phyloP scores from a whole-genome alignment of 2,888 invertebrate species.

The Pyrrhia umbra region DNA sequence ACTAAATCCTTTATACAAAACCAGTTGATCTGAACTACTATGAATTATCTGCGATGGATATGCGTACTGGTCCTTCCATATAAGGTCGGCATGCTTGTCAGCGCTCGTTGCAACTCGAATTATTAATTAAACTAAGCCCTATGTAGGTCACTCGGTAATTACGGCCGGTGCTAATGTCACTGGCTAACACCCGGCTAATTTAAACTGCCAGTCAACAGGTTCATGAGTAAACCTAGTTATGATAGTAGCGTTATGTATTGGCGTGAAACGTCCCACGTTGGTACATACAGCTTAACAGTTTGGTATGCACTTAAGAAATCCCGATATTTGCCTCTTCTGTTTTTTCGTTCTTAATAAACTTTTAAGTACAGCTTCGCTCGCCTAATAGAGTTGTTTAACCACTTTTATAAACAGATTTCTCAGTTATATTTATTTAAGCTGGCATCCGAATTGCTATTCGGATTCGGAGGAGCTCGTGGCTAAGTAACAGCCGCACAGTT shows the following conservation, averaged over 20 bases:
- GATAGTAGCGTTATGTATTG: conserved; percentile 7
- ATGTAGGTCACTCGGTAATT: conserved; percentile 84
- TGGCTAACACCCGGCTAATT: conserved; percentile 69
- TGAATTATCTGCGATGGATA: conserved; percentile 51
- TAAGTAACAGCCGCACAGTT: no score
- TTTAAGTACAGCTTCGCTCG: background rate
- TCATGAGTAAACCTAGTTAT: conserved; percentile 39
- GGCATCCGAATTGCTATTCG: no score
- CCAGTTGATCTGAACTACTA: conserved; percentile 26
- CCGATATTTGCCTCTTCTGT: background rate
- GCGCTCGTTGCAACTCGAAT: conserved; percentile 67
- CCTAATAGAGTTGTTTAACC: background rate
- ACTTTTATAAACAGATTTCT: background rate
- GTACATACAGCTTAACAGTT: background rate
- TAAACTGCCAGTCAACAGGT: conserved; percentile 60
- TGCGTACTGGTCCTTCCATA: conserved; percentile 41
- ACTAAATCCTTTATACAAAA: conserved; percentile 13
- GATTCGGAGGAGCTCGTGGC: no score
- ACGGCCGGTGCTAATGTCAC: conserved; percentile 78
- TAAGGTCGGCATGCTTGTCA: conserved; percentile 55
- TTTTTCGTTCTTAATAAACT: background rate
- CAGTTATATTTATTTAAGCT: background rate
- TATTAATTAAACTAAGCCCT: conserved; percentile 75
- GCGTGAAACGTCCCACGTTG: conserved; percentile 40
- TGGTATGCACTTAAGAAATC: background rate